These are phyloP conservation scores for Ryuthela nishihirai DNA, from an alignment of 2,888 invertebrate species.

Conservation along the genomic window DNA sequence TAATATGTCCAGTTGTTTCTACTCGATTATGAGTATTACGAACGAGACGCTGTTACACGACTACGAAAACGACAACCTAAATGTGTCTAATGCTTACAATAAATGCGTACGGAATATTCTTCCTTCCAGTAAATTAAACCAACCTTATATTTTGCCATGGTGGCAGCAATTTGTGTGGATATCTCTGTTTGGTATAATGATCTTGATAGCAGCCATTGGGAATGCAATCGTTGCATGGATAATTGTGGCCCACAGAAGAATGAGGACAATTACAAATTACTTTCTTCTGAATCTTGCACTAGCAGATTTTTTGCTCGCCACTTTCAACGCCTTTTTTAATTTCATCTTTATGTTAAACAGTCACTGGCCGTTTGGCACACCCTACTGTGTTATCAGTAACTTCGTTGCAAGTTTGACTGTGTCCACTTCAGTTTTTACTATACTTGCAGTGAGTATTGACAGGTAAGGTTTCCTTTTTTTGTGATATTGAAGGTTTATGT, in stretches of 20 bases:
- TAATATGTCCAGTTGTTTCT: no score
- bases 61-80: no score
- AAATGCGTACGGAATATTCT: no score
- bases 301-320: conserved; percentile 40
- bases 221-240: conserved; percentile 93
- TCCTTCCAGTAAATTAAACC: no score
- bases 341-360: conserved; percentile 42
- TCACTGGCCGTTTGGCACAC: conserved; percentile 42
- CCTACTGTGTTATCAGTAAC: conserved; percentile 41
- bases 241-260: conserved; percentile 55
- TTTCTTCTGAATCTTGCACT: conserved; percentile 41
- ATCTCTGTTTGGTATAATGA: conserved; percentile 69
- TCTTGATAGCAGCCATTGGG: conserved; percentile 75
- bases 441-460: conserved; percentile 41
- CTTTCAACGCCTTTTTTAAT: conserved; percentile 41
- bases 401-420: conserved; percentile 41
- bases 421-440: conserved; percentile 42
- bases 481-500: no score
- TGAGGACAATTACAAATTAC: conserved; percentile 42
- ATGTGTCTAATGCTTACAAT: no score
- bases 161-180: conserved; percentile 75
- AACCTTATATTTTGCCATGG: conserved; percentile 69
- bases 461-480: no score
- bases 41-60: no score
- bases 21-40: no score